phyloP scores from a whole-genome alignment of 2,888 invertebrate species.

The Drosophila neonasuta region DNA sequence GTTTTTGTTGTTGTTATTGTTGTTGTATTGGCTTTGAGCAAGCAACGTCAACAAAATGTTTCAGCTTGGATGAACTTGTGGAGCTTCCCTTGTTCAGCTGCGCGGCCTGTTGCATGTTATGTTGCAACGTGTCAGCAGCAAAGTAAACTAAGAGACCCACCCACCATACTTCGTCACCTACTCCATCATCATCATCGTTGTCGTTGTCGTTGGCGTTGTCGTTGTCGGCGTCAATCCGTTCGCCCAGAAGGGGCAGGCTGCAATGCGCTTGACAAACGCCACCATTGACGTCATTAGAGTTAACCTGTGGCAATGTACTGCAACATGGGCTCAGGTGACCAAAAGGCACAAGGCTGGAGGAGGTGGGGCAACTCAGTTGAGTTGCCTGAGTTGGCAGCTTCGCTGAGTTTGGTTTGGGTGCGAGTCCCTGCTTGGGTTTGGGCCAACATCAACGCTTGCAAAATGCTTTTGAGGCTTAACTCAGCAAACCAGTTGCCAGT shows the following conservation, averaged over 20 bases:
- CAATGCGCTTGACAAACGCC: conserved; percentile 49
- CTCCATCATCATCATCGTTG: neutral
- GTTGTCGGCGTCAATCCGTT: conserved; percentile 1
- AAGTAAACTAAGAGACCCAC: conserved; percentile 10
- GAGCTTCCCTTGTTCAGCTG: conserved; percentile 32
- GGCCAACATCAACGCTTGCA: conserved; percentile 33
- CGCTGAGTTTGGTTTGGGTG: neutral
- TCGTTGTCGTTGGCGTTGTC: neutral
- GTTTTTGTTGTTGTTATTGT: conserved; percentile 5
- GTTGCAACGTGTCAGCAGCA: conserved; percentile 68
- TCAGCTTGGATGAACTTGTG: conserved; percentile 46
- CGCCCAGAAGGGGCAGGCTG: conserved; percentile 9
- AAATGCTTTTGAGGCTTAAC: conserved; percentile 56
- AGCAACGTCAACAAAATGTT: conserved; percentile 38
- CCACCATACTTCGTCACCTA: neutral
- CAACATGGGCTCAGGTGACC: conserved; percentile 19
- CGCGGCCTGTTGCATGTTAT: conserved; percentile 69
- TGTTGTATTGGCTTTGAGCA: conserved; percentile 20
- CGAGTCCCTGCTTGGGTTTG: neutral
- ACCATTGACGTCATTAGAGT: conserved; percentile 58
- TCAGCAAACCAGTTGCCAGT: conserved; percentile 29
- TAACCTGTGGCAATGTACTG: conserved; percentile 32
- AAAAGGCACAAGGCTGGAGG: conserved; percentile 4
- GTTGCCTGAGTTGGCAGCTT: neutral
- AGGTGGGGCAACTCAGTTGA: neutral